Evolutionary conservation across 2,888 invertebrate species (phyloP).

Genomic region (Cantharis flavilabris): DNA sequence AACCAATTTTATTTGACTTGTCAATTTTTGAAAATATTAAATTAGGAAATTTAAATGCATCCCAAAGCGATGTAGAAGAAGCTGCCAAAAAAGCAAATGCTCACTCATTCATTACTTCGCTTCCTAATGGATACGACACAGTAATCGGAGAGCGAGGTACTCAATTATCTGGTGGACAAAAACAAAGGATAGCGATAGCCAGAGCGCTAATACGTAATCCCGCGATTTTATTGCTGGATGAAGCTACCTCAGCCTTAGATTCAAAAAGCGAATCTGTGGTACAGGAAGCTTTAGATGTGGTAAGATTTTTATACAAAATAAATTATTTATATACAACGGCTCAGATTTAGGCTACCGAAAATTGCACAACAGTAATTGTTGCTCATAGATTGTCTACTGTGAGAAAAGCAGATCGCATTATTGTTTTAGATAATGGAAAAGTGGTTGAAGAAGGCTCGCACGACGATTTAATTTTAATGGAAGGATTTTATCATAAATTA

Average conservation of each 20-base stretch:
- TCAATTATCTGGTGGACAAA: conserved; percentile 83
- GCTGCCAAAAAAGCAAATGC: conserved; percentile 86
- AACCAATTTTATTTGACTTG: conserved; percentile 87
- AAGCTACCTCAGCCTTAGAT: conserved; percentile 89
- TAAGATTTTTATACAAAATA: conserved; percentile 68
- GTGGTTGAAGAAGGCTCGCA: conserved; percentile 76
- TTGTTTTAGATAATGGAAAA: conserved; percentile 70
- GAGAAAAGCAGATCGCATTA: conserved; percentile 78
- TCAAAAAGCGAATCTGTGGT: conserved; percentile 87
- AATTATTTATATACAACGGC: conserved; percentile 57
- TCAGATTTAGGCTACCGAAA: conserved; percentile 54
- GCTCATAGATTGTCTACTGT: conserved; percentile 87
- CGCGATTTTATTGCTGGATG: conserved; percentile 77
- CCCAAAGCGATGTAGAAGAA: conserved; percentile 73
- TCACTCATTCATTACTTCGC: conserved; percentile 77
- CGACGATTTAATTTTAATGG: conserved; percentile 63
- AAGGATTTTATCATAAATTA: conserved; percentile 63
- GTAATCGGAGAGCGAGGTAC: conserved; percentile 78
- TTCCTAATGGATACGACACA: conserved; percentile 85
- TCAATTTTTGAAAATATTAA: conserved; percentile 90
- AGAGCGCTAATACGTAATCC: conserved; percentile 81
- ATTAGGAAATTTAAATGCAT: conserved; percentile 76
- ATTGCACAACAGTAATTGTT: conserved; percentile 77
- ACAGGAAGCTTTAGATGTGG: conserved; percentile 84
- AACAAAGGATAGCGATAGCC: conserved; percentile 88